Percentiles rank a stretch among this genome's conserved stretches.
phyloP scores from a whole-genome alignment of 2,113 vertebrate genomes.

The Xenopus borealis region DNA sequence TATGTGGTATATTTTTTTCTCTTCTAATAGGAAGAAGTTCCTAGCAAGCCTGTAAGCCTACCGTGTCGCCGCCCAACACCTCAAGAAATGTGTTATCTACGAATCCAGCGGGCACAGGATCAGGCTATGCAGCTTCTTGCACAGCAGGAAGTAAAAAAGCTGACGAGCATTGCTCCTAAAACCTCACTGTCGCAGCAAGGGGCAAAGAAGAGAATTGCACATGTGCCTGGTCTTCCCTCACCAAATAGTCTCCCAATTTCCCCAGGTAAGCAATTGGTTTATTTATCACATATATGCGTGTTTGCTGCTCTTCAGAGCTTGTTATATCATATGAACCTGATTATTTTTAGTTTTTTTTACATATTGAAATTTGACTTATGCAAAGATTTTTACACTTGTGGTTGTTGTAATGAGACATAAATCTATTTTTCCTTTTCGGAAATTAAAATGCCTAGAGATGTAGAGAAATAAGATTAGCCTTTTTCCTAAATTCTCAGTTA shows the following conservation, averaged over 20 bases:
- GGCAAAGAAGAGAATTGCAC: slow-evolving; percentile 85
- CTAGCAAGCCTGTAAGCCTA: neutral
- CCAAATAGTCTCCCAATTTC: slow-evolving; percentile 53
- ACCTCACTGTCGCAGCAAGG: slow-evolving; percentile 60
- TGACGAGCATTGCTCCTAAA: slow-evolving; percentile 48
- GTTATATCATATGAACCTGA: too few species aligned
- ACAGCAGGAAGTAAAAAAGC: slow-evolving; percentile 51
- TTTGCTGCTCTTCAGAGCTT: too few species aligned
- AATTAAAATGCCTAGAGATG: too few species aligned
- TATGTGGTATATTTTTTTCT: too few species aligned
- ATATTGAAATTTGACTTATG: too few species aligned
- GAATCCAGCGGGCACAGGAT: slow-evolving; percentile 86
- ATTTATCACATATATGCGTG: too few species aligned
- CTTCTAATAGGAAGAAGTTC: neutral
- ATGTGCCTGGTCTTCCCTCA: slow-evolving; percentile 66
- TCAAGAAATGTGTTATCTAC: slow-evolving; percentile 89
- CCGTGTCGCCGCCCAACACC: slow-evolving; percentile 70
- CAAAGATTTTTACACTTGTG: too few species aligned
- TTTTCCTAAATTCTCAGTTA: too few species aligned
- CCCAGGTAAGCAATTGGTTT: neutral
- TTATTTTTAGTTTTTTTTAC: too few species aligned
- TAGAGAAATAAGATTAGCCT: too few species aligned
- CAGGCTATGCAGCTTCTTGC: slow-evolving; percentile 70
- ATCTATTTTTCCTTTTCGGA: too few species aligned
- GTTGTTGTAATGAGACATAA: too few species aligned